A percentile compares a stretch with the other conserved stretches of the same genome.
These are phyloP conservation scores for Pelusios castaneus DNA, from an alignment of 2,113 vertebrate species.

Conservation along the genomic window DNA sequence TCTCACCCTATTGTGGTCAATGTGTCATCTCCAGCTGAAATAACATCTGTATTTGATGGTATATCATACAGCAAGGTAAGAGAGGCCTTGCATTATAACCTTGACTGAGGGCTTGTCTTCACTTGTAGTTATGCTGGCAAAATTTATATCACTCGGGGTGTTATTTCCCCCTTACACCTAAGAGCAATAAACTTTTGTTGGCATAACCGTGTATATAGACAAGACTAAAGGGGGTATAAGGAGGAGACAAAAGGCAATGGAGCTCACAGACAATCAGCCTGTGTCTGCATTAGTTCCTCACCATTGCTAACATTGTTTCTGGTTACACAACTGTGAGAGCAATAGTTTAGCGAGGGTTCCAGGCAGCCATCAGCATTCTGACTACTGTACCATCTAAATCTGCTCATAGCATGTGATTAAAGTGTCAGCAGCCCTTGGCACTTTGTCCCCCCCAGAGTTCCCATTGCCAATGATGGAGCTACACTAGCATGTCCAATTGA, in stretches of 20 bases:
- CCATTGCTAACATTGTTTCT: neutral
- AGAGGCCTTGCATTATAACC: neutral
- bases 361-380: neutral
- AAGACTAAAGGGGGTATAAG: neutral
- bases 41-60: slow-evolving; percentile 96
- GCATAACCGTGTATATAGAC: too few relatives aligned
- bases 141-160: too few relatives aligned
- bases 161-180: too few relatives aligned
- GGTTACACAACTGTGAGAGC: neutral
- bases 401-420: neutral
- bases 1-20: slow-evolving; percentile 92
- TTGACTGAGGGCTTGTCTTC: neutral
- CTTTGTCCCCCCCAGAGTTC: neutral
- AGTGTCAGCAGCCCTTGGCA: neutral
- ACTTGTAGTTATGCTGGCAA: too few relatives aligned
- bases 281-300: neutral
- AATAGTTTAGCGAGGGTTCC: neutral
- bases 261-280: neutral
- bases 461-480: neutral
- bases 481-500: neutral
- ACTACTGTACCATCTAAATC: neutral
- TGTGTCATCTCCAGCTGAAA: slow-evolving; percentile 90
- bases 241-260: neutral
- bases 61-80: slow-evolving; percentile 97
- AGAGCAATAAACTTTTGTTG: too few relatives aligned